These are phyloP conservation scores for Ectobius pallidus DNA, from an alignment of 2,888 invertebrate genomes.

Conservation along the genomic window DNA sequence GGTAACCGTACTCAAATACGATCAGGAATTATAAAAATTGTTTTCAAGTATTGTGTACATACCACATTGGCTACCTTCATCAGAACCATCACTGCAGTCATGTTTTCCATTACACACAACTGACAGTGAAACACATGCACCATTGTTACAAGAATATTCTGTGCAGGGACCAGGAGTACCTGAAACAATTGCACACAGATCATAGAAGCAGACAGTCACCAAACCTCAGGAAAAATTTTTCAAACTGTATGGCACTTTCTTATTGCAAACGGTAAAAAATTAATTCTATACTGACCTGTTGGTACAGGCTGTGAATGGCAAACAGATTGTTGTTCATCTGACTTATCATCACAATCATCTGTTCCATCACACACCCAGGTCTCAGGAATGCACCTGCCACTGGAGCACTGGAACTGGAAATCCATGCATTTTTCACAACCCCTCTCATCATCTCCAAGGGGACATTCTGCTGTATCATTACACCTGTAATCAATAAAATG, in stretches of 20 bases:
- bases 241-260: no score
- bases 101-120: constrained; percentile 66
- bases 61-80: constrained; percentile 71
- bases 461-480: constrained; percentile 71
- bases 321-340: constrained; percentile 66
- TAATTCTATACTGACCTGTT: no score
- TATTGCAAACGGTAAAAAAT: no score
- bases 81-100: constrained; percentile 72
- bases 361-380: constrained; percentile 65
- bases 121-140: constrained; percentile 68
- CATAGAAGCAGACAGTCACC: no score
- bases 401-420: constrained; percentile 62
- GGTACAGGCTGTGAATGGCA: no score
- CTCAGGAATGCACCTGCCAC: constrained; percentile 64
- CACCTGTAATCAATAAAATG: constrained; percentile 60
- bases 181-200: no score
- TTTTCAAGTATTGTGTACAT: no score
- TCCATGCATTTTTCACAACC: constrained; percentile 60
- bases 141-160: constrained; percentile 58
- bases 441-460: constrained; percentile 73
- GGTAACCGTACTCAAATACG: no score
- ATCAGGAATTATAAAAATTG: no score
- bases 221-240: no score
- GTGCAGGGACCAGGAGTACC: constrained; percentile 17
- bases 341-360: constrained; percentile 73